Evolutionary conservation across 2,113 vertebrate species (phyloP).

Genomic region (Caloenas nicobarica): DNA sequence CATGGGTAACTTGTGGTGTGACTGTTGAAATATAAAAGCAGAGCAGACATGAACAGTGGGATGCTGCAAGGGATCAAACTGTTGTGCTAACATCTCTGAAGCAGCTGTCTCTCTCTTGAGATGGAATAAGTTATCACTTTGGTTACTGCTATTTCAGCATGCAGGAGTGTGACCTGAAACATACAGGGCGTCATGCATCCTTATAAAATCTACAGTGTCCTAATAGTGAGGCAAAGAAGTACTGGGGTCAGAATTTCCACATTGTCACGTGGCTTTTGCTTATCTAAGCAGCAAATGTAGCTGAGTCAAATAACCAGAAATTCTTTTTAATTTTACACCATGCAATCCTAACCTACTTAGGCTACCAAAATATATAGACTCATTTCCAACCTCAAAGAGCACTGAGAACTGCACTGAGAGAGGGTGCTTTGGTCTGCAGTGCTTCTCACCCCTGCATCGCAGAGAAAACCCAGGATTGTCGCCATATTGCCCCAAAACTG

Average conservation of each 20-base stretch:
- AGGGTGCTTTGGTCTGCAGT: neutral
- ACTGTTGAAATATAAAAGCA: neutral
- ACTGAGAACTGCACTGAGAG: neutral
- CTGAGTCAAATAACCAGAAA: neutral
- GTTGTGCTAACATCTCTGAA: neutral
- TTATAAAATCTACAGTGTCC: neutral
- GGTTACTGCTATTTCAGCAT: neutral
- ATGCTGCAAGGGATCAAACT: neutral
- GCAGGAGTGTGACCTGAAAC: neutral
- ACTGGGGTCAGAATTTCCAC: neutral
- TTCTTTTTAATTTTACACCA: neutral
- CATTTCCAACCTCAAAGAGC: neutral
- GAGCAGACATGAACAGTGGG: neutral
- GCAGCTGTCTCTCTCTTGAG: neutral
- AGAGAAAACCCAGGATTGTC: neutral
- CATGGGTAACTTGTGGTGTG: neutral
- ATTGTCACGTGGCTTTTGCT: neutral
- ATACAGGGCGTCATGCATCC: neutral
- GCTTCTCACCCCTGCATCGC: rapidly evolving
- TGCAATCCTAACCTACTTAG: neutral
- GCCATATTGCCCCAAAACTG: neutral
- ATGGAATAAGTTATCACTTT: neutral
- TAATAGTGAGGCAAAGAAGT: neutral
- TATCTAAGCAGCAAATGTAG: neutral
- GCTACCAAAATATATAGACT: neutral